Evolutionary conservation across 2,113 vertebrate genomes (phyloP), one percentile per base, ranked within the genome.

Genomic region (Notechis scutatus): DNA sequence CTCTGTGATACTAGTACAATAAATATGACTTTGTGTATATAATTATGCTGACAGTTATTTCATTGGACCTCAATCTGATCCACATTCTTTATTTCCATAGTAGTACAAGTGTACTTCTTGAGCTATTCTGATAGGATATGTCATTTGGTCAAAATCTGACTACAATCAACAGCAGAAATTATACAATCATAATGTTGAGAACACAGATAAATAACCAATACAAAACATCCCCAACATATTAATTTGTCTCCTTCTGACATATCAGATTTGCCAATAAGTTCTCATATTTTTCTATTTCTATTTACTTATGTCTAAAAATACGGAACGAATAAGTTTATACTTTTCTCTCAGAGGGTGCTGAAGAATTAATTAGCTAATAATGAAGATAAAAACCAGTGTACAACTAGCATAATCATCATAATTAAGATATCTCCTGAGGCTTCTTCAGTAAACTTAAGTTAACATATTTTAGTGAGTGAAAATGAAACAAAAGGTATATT

Each of bases 361-460:
- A 94, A 0, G 1, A 92, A 93, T 93, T 57, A 69, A 52, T 29
- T 23, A 54, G 7, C 90, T 93, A 55, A 90, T 93, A 93, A 93
- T 90, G n/a, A 93, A 95, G 85, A 87, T 52, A 94, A 39, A 93
- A 93, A 93, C 88, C 92, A 93, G n/a, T 42, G 89, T 93, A 90
- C 59, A 87, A 90, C 89, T 90, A 93, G 89, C 81, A 90, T 39
- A 57, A 93, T 90, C 92, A 93, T 93, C 92, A 93, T 93, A 61
- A 88, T 3, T 26, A 91, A 92, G 90, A 88, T 93, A 93, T 64
- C 6, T 81, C 55, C 45, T 64, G 55, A 90, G 34, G 54, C 1
- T 59, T 90, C 23, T 85, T 52, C 21, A 91, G 56, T 94, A 94
- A 90, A 0, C 0, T 91, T 57, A 3, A 1, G 74, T 61, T 89